phyloP scores from a whole-genome alignment of 2,797 vertebrate genomes.

The Psittacula echo region DNA sequence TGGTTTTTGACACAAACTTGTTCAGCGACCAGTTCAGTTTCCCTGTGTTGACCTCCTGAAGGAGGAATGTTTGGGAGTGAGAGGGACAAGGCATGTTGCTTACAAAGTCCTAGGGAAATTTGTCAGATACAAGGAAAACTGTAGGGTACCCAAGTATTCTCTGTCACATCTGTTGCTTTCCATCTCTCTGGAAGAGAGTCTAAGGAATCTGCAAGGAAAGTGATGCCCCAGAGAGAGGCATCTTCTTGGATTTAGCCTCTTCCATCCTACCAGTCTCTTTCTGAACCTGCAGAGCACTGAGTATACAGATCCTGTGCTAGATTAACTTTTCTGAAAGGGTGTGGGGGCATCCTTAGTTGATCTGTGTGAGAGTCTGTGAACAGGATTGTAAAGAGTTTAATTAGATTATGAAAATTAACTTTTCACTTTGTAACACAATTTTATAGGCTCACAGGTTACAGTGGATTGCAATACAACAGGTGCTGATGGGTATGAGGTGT shows the following conservation, averaged over 20 bases:
- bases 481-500: constrained; percentile 50
- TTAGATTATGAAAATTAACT: neutral
- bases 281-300: neutral
- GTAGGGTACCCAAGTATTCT: neutral
- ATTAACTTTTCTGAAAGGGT: neutral
- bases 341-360: neutral
- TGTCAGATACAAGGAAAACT: neutral
- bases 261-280: neutral
- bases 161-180: neutral
- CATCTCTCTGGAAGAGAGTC: neutral
- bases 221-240: neutral
- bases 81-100: neutral
- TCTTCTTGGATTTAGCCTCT: neutral
- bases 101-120: neutral
- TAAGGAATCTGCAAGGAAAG: neutral
- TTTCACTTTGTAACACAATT: constrained; percentile 28
- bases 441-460: constrained; percentile 52
- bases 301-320: neutral
- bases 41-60: neutral
- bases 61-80: neutral
- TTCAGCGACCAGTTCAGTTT: neutral
- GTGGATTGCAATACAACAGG: constrained; percentile 71
- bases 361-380: neutral
- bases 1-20: neutral
- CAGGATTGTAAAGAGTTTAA: neutral